Evolutionary conservation across 92 coral and sea anemone species (phyloP), one percentile per base, ranked within the genome.

Genomic region (Porites cylindrica): DNA sequence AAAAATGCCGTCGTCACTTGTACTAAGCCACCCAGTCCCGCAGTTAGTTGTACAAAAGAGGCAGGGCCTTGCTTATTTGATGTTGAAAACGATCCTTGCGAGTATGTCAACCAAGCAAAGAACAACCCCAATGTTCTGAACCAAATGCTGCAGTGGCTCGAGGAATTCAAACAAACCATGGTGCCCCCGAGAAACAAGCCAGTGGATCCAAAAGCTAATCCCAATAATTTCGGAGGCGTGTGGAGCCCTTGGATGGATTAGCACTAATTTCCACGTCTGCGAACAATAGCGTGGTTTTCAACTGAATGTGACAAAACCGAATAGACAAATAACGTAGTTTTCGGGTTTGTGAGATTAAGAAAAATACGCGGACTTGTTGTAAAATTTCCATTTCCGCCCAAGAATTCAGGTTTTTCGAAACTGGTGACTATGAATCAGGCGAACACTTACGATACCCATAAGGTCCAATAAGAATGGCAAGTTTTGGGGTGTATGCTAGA

Each of bases 1-100:
- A 92, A 85, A 84, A 90, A 92, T 64, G 98, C 98, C 1, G 95
- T 90, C 26, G 98, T 94, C 12, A 92, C 75, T 2, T 94, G 98
- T 71, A 66, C 60, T 72, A 64, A 84, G 19, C 92, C 93, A 2
- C 98, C 98, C 1, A 67, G 83, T 51, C 70, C 47, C 2, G 84
- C 94, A 0, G 75, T 85, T 0, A 54, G 81, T 66, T 94, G 98
- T 64, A 92, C 93, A 43, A 76, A 72, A 17, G 4, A 78, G 20
- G 74, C 64, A 1, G 98, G 95, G 19, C 98, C 98, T 11, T 94
- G 98, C 66, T 65, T 92, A 74, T 94, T 94, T 79, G 89, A 94
- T 72, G 52, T 94, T 10, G 86, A 68, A 7, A 72, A 88, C 8
- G 98, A 94, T 81, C 98, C 98, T 4, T 94, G 98, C 66, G 95